Evolutionary conservation across 2,113 vertebrate genomes (phyloP).

Genomic region (Desmodus rotundus): DNA sequence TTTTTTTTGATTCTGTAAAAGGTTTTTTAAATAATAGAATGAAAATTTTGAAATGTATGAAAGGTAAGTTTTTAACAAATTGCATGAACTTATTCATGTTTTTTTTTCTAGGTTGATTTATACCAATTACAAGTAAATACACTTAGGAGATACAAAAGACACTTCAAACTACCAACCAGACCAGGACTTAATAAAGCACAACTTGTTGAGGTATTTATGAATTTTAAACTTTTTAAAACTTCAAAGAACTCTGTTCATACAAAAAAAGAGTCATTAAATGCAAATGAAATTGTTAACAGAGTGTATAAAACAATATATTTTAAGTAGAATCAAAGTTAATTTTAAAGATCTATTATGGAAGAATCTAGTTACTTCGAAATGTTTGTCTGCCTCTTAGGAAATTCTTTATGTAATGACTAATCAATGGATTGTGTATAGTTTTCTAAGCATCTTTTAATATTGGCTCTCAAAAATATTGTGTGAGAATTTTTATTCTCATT

Average conservation of each 20-base stretch:
- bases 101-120: constrained; percentile 85
- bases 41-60: constrained; percentile 11
- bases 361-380: constrained; percentile 3
- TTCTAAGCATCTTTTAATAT: background rate
- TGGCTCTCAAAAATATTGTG: background rate
- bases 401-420: background rate
- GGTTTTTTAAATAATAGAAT: background rate
- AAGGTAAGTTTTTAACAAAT: background rate
- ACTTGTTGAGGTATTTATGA: constrained; percentile 85
- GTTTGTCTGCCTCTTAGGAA: constrained; percentile 7
- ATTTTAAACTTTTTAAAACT: constrained; percentile 58
- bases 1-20: constrained; percentile 20
- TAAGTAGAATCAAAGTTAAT: background rate
- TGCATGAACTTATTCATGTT: constrained; percentile 37
- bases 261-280: constrained; percentile 6
- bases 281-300: constrained; percentile 21
- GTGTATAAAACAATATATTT: background rate
- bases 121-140: constrained; percentile 90
- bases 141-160: constrained; percentile 88
- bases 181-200: constrained; percentile 90
- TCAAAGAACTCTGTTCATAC: background rate
- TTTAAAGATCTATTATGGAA: background rate
- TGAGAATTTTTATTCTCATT: background rate
- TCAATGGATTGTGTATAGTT: background rate
- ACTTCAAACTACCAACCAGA: constrained; percentile 89